Evolutionary conservation across 2,888 invertebrate genomes (phyloP), one percentile per base, ranked within the genome.

Genomic region (Invenusta paracnida): DNA sequence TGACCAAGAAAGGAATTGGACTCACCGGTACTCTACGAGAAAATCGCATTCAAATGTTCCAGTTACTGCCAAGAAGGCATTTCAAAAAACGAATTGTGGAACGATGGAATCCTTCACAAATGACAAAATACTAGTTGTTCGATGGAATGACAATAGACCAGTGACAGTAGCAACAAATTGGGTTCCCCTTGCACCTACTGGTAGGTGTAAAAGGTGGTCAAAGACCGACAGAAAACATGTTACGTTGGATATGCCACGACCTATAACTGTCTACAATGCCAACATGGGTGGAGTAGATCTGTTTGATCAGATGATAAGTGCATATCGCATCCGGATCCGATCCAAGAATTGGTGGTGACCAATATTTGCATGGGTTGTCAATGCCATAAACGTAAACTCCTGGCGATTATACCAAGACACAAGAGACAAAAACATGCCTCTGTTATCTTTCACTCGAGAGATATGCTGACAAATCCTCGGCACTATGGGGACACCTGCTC

Each of bases 1-100:
- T 87, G 1, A 86, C 82, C 0, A 66, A 83, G 29, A 81, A 82
- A n/a, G 66, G 30, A 30, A 29, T 86, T 73, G 25, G 30, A 81
- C 30, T 81, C 67, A 85, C 86, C 66, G 86, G 86, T 67, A 87
- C 86, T 23, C 83, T 87, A 13, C 82, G 83, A 25, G 82, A 29
- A 29, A 87, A 85, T 67, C 30, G 85, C 1, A 13, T 30, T 17
- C 25, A 67, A 67, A 84, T 28, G 84, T 85, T 66, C 83, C 81
- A 28, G 29, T 87, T n/a, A 79, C 28, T 29, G 28, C 29, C 5
- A 73, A 73, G 2, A 73, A 73, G 11, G 5, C 73, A 73, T 73
- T 73, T 25, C 73, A 73, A 73, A 73, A 73, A 73, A 73, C 17
- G 5, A 17, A 73, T 73, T 23, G 73, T 5, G 73, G 73, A 5